Evolutionary conservation across 2,797 vertebrate species (phyloP).

Genomic region (Epinephelus coioides): DNA sequence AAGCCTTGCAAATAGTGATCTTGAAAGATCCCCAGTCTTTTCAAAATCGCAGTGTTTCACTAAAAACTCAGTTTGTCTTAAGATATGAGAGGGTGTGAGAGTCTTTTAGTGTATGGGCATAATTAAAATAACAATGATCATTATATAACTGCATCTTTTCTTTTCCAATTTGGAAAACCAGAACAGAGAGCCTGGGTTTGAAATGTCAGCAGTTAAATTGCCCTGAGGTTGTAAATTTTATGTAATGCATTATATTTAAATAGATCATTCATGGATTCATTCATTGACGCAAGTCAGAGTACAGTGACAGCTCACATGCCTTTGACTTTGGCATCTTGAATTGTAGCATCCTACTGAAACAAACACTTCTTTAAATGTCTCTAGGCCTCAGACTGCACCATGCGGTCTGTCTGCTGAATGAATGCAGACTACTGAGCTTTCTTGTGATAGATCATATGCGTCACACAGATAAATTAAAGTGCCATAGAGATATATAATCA

Average conservation of each 20-base stretch:
- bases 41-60: too few species aligned
- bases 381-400: neutral
- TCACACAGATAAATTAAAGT: conserved; percentile 48
- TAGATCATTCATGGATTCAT: conserved; percentile 12
- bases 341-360: conserved; percentile 1
- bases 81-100: too few species aligned
- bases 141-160: neutral
- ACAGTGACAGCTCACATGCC: conserved; percentile 27
- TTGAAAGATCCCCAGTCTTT: too few species aligned
- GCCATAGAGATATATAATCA: conserved; percentile 46
- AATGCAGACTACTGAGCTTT: conserved; percentile 31
- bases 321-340: conserved; percentile 1
- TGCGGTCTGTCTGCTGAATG: conserved; percentile 8
- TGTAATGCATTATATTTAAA: conserved; percentile 47
- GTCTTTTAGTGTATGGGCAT: too few species aligned
- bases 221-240: neutral
- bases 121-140: neutral
- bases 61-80: too few species aligned
- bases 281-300: conserved; percentile 1
- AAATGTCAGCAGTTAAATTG: neutral
- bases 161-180: neutral
- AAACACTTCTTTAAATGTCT: neutral
- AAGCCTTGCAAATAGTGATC: too few species aligned
- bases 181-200: neutral
- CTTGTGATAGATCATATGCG: conserved; percentile 30